A percentile compares a stretch with the other conserved stretches of the same genome.
Conservation (phyloP, 2,888 invertebrate genomes). For the Itoplectis maculator region DNA sequence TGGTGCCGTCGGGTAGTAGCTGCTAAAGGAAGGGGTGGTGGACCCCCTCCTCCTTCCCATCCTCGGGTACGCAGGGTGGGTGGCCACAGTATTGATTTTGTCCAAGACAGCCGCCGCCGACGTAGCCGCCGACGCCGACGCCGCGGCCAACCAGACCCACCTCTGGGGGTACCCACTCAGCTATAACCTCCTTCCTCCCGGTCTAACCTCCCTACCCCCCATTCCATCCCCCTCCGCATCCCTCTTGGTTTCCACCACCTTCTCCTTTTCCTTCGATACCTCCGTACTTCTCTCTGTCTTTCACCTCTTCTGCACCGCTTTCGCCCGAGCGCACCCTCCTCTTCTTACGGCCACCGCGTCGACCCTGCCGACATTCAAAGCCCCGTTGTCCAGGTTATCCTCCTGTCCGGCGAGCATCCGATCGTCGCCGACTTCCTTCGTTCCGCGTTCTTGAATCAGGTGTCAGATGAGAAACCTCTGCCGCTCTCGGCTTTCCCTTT, state of each 20-base stretch:
- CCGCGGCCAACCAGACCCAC: slow-evolving; percentile 84
- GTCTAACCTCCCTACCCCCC: slow-evolving; percentile 44
- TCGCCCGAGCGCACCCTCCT: slow-evolving; percentile 34
- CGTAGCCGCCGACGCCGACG: slow-evolving; percentile 82
- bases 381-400: slow-evolving; percentile 52
- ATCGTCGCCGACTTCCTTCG: slow-evolving; percentile 13
- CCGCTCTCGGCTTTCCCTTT: slow-evolving; percentile 6
- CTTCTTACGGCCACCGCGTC: slow-evolving; percentile 61
- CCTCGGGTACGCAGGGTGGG: slow-evolving; percentile 73
- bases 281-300: slow-evolving; percentile 48
- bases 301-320: slow-evolving; percentile 51
- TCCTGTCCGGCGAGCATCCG: slow-evolving; percentile 28
- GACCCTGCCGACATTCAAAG: not conserved
- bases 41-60: slow-evolving; percentile 49
- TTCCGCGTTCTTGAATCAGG: slow-evolving; percentile 50
- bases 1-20: slow-evolving; percentile 68
- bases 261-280: slow-evolving; percentile 54
- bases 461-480: slow-evolving; percentile 58
- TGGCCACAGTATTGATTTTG: slow-evolving; percentile 85
- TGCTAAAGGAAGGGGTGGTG: slow-evolving; percentile 76
- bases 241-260: slow-evolving; percentile 46
- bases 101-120: slow-evolving; percentile 82
- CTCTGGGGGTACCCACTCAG: slow-evolving; percentile 83
- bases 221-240: slow-evolving; percentile 27
- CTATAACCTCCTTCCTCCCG: slow-evolving; percentile 74